Evolutionary conservation across 2,888 invertebrate genomes (phyloP), one percentile per base, ranked within the genome.

Genomic region (Ellobium chinense): DNA sequence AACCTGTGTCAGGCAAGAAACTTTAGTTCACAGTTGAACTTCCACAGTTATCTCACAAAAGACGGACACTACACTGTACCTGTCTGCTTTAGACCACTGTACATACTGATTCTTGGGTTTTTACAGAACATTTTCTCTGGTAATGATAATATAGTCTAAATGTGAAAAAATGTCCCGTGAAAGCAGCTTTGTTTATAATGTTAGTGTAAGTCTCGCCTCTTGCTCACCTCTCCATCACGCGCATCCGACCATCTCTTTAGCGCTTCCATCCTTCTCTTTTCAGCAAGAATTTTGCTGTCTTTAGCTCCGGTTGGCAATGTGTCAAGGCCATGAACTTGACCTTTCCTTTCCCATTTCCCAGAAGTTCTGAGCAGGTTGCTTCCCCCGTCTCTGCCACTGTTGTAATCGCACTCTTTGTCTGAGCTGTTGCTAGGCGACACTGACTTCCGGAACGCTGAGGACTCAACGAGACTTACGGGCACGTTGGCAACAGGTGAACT

Each of bases 241-340:
- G 58, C 5, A 9, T 58, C 65, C 34, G 65, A 34, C 34, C 65
- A 65, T 9, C 31, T 65, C 1, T 34, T 65, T 14, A 65, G 65
- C 29, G 65, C 31, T n/a, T 34, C 34, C 34, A n/a, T 14, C 34
- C 65, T 12, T 34, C 65, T 31, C 21, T 34, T 65, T 29, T 65
- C 65, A 21, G 31, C 58, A 9, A 58, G 21, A 12, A 14, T n/a
- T 14, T 69, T 54, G 29, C 69, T 54, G 69, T 69, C 29, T 18
- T 58, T 58, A n/a, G 24, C n/a, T n/a, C 21, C 46, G 7, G 14
- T 31, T 7, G 54, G 18, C 14, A 9, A 31, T 29, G 29, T 31
- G 31, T 54, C 69, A 46, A 54, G 54, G 54, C 29, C 54, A 21
- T 69, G 69, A 54, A 69, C 69, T 54, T 69, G 69, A 24, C 69